Evolutionary conservation across 2,888 invertebrate genomes (phyloP).

Genomic region (Mimas tiliae): DNA sequence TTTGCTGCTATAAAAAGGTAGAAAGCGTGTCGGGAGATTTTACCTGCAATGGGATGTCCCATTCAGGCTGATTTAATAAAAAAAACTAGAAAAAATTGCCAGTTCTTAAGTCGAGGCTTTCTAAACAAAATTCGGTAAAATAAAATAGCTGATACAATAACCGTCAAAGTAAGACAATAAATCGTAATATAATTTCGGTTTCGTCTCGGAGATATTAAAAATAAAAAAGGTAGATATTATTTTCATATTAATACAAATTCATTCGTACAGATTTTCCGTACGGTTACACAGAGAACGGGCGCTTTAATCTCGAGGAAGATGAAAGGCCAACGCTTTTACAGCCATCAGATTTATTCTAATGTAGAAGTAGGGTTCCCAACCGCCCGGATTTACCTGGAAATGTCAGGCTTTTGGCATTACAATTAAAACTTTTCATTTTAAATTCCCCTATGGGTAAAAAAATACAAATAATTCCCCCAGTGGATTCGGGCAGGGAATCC

Average conservation of each 20-base stretch:
- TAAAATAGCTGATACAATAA: slow-evolving; percentile 18
- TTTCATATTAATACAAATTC: slow-evolving; percentile 39
- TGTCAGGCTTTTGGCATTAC: too few relatives aligned
- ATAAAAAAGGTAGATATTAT: slow-evolving; percentile 29
- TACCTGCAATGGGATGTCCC: too few relatives aligned
- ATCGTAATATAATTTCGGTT: slow-evolving; percentile 28
- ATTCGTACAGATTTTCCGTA: slow-evolving; percentile 46
- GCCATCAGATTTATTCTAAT: slow-evolving; percentile 39
- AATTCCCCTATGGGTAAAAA: too few relatives aligned
- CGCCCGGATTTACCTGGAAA: slow-evolving; percentile 1
- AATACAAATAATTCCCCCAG: too few relatives aligned
- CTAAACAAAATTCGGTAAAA: background rate
- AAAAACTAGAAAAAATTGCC: background rate
- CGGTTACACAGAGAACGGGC: slow-evolving; percentile 36
- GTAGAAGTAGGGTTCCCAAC: slow-evolving; percentile 1
- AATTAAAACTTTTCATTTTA: too few relatives aligned
- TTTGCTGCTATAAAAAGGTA: too few relatives aligned
- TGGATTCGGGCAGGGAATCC: too few relatives aligned
- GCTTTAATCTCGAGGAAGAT: slow-evolving; percentile 47
- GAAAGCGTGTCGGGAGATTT: too few relatives aligned
- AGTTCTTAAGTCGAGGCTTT: background rate
- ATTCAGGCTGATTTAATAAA: too few relatives aligned
- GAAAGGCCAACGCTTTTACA: slow-evolving; percentile 40
- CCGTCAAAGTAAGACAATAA: slow-evolving; percentile 26
- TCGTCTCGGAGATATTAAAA: slow-evolving; percentile 27